These are phyloP conservation scores for Hoplias malabaricus DNA, from an alignment of 2,113 vertebrate species.

Conservation along the genomic window DNA sequence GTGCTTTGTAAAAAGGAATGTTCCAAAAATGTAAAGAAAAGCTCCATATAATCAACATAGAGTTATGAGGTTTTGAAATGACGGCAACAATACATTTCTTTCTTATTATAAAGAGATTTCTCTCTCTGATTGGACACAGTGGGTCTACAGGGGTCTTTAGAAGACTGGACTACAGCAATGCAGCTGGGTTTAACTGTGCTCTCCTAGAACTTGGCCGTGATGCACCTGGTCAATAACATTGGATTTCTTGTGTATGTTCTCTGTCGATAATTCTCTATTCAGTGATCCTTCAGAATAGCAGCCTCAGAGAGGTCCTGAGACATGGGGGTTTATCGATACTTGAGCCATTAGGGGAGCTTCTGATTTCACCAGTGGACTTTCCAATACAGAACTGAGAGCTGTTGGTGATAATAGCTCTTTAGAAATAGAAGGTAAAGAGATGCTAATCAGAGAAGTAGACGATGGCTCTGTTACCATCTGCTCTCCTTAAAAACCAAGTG, in stretches of 20 bases:
- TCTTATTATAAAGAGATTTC: not conserved
- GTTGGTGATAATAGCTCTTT: slow-evolving; percentile 7
- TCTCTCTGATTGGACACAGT: not conserved
- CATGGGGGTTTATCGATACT: not conserved
- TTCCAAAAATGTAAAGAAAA: too few relatives aligned
- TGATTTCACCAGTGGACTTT: not conserved
- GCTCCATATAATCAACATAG: too few relatives aligned
- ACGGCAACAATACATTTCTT: too few relatives aligned
- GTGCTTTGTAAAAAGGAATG: too few relatives aligned
- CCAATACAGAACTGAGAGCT: not conserved
- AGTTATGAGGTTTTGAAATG: too few relatives aligned
- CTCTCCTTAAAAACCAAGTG: not conserved
- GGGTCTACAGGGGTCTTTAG: not conserved
- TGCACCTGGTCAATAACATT: not conserved
- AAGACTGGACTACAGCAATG: not conserved
- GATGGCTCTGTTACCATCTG: not conserved
- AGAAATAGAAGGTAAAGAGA: slow-evolving; percentile 12
- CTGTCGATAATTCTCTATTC: slow-evolving; percentile 2
- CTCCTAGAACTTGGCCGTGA: not conserved
- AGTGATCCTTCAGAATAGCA: not conserved
- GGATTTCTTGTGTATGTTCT: not conserved
- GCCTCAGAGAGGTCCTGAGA: not conserved
- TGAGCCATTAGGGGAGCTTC: not conserved
- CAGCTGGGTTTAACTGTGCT: not conserved
- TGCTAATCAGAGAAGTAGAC: not conserved